Evolutionary conservation across 2,797 vertebrate genomes (phyloP).

Genomic region (Anomalospiza imberbis): DNA sequence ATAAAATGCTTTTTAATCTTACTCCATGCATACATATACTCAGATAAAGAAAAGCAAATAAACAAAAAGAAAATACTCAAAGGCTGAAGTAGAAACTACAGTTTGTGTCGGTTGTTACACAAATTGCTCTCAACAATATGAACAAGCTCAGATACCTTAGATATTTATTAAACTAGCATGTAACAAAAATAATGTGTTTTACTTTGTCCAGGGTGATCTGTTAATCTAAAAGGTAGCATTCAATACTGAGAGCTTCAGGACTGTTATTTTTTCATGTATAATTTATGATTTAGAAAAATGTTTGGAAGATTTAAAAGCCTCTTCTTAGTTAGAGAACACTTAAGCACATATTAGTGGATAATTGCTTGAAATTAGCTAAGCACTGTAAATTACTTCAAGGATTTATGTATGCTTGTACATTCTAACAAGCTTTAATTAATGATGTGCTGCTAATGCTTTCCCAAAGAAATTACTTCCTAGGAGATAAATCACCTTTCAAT

Average conservation of each 20-base stretch:
- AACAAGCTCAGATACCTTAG: background rate
- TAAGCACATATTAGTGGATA: slow-evolving; percentile 79
- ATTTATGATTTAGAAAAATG: slow-evolving; percentile 74
- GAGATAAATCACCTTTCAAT: slow-evolving; percentile 75
- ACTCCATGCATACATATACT: background rate
- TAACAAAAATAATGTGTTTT: background rate
- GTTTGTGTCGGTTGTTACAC: background rate
- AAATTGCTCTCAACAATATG: background rate
- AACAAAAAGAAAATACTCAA: background rate
- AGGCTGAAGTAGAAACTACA: background rate
- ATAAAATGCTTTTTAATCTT: background rate
- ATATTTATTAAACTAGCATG: background rate
- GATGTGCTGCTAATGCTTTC: slow-evolving; percentile 76
- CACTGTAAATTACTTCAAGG: slow-evolving; percentile 78
- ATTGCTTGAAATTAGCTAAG: slow-evolving; percentile 81
- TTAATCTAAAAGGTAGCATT: background rate
- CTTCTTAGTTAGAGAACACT: slow-evolving; percentile 78
- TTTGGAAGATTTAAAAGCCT: slow-evolving; percentile 74
- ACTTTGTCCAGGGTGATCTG: background rate
- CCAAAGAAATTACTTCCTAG: slow-evolving; percentile 77
- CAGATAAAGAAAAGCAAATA: background rate
- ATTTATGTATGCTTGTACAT: slow-evolving; percentile 77
- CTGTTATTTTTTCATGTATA: slow-evolving; percentile 55
- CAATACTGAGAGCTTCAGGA: slow-evolving; percentile 29
- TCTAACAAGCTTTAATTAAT: slow-evolving; percentile 83